A percentile compares a stretch with the other conserved stretches of the same genome.
Conservation (phyloP, 2,797 vertebrate genomes). For the Simalia tracyae region DNA sequence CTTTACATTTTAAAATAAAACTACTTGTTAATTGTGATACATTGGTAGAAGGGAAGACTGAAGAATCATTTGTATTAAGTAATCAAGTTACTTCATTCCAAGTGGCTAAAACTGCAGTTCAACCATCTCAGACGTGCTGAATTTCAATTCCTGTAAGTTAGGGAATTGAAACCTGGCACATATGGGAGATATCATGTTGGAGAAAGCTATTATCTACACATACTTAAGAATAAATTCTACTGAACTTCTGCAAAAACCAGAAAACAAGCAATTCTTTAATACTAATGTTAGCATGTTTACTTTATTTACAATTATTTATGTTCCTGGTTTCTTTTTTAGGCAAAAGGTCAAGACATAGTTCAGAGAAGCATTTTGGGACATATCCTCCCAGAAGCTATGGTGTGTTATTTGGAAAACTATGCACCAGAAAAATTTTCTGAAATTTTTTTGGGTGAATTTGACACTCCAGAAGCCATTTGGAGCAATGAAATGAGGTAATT, state of each 20-base stretch:
- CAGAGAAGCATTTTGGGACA: conserved; percentile 96
- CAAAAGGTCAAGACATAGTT: conserved; percentile 93
- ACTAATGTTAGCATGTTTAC: not conserved
- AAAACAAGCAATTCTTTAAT: not conserved
- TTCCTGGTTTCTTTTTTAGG: conserved; percentile 72
- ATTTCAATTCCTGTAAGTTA: not conserved
- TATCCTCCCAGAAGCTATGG: conserved; percentile 96
- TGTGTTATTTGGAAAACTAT: conserved; percentile 98
- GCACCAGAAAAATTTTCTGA: conserved; percentile 97
- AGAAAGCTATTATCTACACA: not conserved
- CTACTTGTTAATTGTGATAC: not conserved
- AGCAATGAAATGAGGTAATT: conserved; percentile 97
- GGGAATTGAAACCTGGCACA: not conserved
- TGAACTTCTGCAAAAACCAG: not conserved
- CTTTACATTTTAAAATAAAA: not conserved
- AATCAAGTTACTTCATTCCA: not conserved
- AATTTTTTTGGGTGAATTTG: conserved; percentile 98
- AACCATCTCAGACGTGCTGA: not conserved
- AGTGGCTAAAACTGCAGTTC: not conserved
- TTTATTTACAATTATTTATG: conserved; percentile 22
- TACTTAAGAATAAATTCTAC: not conserved
- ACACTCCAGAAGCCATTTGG: conserved; percentile 99
- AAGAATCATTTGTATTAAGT: not conserved
- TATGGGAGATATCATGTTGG: too few relatives aligned
- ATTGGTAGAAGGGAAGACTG: not conserved